Conservation (phyloP, 2,113 vertebrate species). For the Cyprinodon tularosa region DNA sequence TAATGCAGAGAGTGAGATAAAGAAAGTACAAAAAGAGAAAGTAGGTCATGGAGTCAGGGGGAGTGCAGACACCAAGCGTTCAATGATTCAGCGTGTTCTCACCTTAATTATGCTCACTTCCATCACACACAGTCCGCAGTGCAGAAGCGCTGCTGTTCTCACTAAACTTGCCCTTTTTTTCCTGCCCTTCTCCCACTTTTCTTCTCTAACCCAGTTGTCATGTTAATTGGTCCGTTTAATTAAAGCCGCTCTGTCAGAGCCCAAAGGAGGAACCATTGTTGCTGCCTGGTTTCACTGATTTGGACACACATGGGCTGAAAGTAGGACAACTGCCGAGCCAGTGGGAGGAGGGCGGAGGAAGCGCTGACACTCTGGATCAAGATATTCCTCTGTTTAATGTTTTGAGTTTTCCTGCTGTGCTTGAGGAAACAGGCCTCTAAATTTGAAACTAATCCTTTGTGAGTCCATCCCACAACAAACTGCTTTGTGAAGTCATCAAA, state of each 20-base stretch:
- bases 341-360: slow-evolving; percentile 8
- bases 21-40: slow-evolving; percentile 21
- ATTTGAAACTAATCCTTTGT: slow-evolving; percentile 7
- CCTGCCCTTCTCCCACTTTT: neutral
- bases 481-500: neutral
- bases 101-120: slow-evolving; percentile 16
- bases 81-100: slow-evolving; percentile 26
- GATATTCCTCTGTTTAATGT: slow-evolving; percentile 8
- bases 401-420: neutral
- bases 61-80: slow-evolving; percentile 1
- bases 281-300: neutral
- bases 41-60: slow-evolving; percentile 42
- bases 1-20: neutral
- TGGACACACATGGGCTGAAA: slow-evolving; percentile 39
- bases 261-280: slow-evolving; percentile 19
- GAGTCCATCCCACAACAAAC: slow-evolving; percentile 20
- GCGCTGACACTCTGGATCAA: slow-evolving; percentile 30
- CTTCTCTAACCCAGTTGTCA: slow-evolving; percentile 19
- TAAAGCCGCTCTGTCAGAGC: slow-evolving; percentile 12
- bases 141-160: neutral
- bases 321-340: slow-evolving; percentile 40
- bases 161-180: neutral
- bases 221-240: slow-evolving; percentile 54
- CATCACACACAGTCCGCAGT: neutral
- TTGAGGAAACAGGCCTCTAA: neutral